Evolutionary conservation across 2,888 invertebrate species (phyloP).

Genomic region (Ochropleura plecta): DNA sequence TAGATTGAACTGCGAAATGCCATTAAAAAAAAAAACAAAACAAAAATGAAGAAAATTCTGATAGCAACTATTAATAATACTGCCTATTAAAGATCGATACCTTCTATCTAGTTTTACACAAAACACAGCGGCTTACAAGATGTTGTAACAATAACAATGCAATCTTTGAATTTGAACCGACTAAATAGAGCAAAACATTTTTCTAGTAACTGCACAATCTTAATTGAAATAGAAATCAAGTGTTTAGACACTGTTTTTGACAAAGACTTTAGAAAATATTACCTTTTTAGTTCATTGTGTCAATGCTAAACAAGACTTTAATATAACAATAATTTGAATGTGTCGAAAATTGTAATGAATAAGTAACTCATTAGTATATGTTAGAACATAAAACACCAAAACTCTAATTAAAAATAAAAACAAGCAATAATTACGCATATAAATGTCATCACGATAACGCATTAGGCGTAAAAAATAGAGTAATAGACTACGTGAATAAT

Average conservation of each 20-base stretch:
- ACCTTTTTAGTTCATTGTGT: background rate
- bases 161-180: conserved; percentile 38
- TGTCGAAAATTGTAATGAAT: background rate
- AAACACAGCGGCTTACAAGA: conserved; percentile 17
- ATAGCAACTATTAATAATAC: background rate
- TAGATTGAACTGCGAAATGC: no score
- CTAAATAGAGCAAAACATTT: conserved; percentile 54
- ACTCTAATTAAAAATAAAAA: background rate
- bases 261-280: background rate
- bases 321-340: background rate
- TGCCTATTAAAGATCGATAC: background rate
- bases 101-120: conserved; percentile 10
- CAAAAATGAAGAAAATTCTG: background rate
- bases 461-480: conserved; percentile 20
- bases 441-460: conserved; percentile 18
- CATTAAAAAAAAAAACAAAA: no score
- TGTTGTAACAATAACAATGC: conserved; percentile 50
- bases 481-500: conserved; percentile 22
- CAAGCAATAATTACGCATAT: background rate
- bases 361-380: background rate
- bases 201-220: background rate
- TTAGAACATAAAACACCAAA: background rate
- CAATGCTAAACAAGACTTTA: background rate
- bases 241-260: background rate
- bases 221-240: conserved; percentile 2